A percentile compares a stretch with the other conserved stretches of the same genome.
These are phyloP conservation scores for Euclidia mi DNA, from an alignment of 2,888 invertebrate genomes.

Conservation along the genomic window DNA sequence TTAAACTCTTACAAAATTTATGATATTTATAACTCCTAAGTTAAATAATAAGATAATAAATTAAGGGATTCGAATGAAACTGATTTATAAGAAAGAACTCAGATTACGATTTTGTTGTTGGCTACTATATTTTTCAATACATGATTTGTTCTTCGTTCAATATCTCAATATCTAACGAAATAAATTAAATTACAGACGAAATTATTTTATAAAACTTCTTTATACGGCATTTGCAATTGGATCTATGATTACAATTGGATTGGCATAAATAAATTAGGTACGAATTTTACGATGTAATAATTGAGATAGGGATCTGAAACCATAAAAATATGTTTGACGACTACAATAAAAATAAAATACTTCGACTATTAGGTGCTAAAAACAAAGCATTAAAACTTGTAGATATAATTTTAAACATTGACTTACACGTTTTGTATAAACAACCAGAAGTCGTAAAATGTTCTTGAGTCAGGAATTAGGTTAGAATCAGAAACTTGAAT, in stretches of 20 bases:
- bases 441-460: constrained; percentile 40
- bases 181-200: too few species aligned
- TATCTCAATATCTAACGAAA: too few species aligned
- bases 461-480: constrained; percentile 41
- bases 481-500: constrained; percentile 40
- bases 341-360: constrained; percentile 8
- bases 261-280: constrained; percentile 4
- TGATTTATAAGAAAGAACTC: too few species aligned
- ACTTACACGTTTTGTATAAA: constrained; percentile 30
- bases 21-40: too few species aligned
- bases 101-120: too few species aligned
- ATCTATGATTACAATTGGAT: background rate
- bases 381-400: constrained; percentile 1
- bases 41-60: too few species aligned
- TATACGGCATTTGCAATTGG: background rate
- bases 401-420: constrained; percentile 23
- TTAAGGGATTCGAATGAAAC: too few species aligned
- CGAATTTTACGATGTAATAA: constrained; percentile 10
- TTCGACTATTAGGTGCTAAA: constrained; percentile 9
- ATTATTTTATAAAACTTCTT: background rate
- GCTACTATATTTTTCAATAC: too few species aligned
- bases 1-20: too few species aligned
- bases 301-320: constrained; percentile 3
- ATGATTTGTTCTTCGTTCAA: too few species aligned
- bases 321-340: constrained; percentile 7